These are phyloP conservation scores for Ploceus nigricollis DNA, from an alignment of 2,113 vertebrate species.

Conservation along the genomic window DNA sequence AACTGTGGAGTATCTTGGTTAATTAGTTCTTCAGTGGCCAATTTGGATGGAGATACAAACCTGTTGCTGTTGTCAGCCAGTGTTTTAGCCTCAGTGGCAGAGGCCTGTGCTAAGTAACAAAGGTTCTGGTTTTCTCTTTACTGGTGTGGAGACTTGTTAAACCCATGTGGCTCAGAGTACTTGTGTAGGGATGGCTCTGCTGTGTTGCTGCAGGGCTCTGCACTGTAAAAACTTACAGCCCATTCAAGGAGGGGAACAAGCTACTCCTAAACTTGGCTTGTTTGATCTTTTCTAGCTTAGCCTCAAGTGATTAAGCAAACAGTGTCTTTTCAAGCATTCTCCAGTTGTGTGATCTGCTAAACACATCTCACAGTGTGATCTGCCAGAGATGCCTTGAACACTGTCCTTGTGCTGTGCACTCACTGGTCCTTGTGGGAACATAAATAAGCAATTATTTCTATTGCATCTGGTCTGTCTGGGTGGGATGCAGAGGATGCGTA, in stretches of 20 bases:
- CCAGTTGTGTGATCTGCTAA: not conserved
- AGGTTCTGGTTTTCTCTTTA: constrained; percentile 39
- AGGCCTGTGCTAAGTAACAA: not conserved
- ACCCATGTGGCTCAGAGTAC: not conserved
- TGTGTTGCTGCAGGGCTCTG: constrained; percentile 8
- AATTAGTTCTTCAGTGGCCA: not conserved
- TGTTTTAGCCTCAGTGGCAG: not conserved
- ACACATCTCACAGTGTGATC: not conserved
- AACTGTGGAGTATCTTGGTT: not conserved
- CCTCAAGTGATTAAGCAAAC: constrained; percentile 22
- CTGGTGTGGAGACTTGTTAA: not conserved
- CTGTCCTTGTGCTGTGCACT: not conserved
- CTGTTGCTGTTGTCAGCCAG: not conserved
- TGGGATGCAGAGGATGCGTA: not conserved
- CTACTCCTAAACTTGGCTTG: constrained; percentile 13
- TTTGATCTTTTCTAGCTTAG: constrained; percentile 22
- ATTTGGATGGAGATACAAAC: not conserved
- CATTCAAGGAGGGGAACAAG: not conserved
- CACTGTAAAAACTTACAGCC: constrained; percentile 22
- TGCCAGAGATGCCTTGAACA: not conserved
- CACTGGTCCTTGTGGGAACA: not conserved
- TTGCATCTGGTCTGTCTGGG: not conserved
- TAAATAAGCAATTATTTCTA: not conserved
- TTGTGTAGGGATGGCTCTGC: not conserved
- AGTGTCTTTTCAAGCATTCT: not conserved